Conservation (phyloP, 2,888 invertebrate species). For the Agapostemon virescens region DNA sequence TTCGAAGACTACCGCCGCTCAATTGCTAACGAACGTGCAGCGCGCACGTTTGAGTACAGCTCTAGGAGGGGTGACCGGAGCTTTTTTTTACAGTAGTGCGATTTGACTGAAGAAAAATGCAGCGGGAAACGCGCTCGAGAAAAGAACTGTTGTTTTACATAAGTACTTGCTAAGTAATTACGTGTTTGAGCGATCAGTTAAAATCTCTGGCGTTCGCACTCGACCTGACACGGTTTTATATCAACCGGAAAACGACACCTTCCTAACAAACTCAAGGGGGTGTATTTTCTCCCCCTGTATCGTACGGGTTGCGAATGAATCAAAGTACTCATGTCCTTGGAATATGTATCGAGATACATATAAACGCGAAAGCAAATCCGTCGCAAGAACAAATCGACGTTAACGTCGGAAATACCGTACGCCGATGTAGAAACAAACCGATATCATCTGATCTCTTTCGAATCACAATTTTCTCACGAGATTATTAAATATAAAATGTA, state of each 20-base stretch:
- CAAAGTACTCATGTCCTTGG: conserved; percentile 23
- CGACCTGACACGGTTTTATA: conserved; percentile 30
- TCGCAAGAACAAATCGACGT: not conserved
- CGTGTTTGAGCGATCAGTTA: conserved; percentile 49
- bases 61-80: not conserved
- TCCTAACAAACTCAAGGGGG: too few species aligned
- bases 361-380: not conserved
- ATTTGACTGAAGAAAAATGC: conserved; percentile 3
- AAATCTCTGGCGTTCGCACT: conserved; percentile 38
- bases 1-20: not conserved
- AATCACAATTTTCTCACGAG: not conserved
- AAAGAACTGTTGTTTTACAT: conserved; percentile 13
- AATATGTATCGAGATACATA: conserved; percentile 8
- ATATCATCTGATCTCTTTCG: not conserved
- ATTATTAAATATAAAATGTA: not conserved
- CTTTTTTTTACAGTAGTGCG: too few species aligned
- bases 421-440: not conserved
- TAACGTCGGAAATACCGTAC: not conserved
- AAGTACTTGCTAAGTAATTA: conserved; percentile 33
- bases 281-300: too few species aligned
- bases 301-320: conserved; percentile 18
- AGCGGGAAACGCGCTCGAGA: conserved; percentile 18
- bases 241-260: conserved; percentile 16
- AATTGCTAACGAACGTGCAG: not conserved
- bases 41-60: not conserved